Evolutionary conservation across 2,113 vertebrate species (phyloP).

Genomic region (Chionomys nivalis): DNA sequence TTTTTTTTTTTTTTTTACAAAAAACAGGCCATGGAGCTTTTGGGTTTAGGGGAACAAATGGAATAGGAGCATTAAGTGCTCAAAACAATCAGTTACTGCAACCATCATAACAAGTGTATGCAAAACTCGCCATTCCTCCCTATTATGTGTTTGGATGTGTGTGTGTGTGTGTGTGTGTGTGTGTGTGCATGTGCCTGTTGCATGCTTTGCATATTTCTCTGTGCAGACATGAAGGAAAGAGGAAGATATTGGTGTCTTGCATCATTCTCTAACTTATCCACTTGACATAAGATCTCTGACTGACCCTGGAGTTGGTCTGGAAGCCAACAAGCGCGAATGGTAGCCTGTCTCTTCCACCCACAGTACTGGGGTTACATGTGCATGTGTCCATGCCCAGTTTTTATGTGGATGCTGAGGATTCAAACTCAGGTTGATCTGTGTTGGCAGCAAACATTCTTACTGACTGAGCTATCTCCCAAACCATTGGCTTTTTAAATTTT

Average conservation of each 20-base stretch:
- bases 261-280: background rate
- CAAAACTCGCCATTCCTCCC: too few relatives aligned
- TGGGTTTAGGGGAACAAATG: constrained; percentile 88
- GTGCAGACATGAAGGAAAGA: background rate
- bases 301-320: background rate
- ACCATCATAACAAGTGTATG: background rate
- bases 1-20: constrained; percentile 88
- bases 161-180: too few relatives aligned
- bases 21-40: constrained; percentile 80
- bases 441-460: too few relatives aligned
- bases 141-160: too few relatives aligned
- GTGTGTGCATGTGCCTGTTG: too few relatives aligned
- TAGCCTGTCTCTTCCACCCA: background rate
- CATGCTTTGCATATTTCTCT: background rate
- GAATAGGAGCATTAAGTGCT: fast-evolving
- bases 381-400: too few relatives aligned
- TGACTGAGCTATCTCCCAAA: background rate
- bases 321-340: background rate
- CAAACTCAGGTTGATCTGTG: too few relatives aligned
- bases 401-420: too few relatives aligned
- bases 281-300: background rate
- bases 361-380: background rate
- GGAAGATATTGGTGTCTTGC: background rate
- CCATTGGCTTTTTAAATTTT: background rate
- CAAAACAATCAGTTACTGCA: background rate